phyloP scores from a whole-genome alignment of 1,140 invertebrate genomes.

The Brachionus angularis region DNA sequence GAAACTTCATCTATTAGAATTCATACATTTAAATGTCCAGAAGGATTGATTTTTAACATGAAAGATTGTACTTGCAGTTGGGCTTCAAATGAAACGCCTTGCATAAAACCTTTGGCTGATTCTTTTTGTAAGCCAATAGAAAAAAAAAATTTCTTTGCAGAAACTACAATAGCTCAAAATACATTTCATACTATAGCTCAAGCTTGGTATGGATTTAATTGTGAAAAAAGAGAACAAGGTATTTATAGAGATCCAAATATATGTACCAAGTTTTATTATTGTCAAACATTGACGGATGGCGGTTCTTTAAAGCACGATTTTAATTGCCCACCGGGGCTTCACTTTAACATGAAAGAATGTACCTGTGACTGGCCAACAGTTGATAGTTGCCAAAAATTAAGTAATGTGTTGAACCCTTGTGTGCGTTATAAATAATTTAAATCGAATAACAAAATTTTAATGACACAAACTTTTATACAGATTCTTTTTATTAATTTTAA shows the following conservation, averaged over 20 bases:
- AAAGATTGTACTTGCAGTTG: constrained; percentile 42
- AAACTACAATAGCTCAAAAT: background rate
- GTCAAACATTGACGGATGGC: constrained; percentile 11
- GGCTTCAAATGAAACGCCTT: background rate
- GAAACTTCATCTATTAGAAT: background rate
- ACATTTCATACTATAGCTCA: no score
- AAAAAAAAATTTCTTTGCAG: background rate
- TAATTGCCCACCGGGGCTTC: constrained; percentile 15
- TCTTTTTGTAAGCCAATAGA: constrained; percentile 11
- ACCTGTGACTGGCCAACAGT: constrained; percentile 36
- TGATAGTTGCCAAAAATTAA: constrained; percentile 4
- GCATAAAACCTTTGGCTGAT: background rate
- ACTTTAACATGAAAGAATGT: constrained; percentile 29
- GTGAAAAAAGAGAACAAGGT: constrained; percentile 1
- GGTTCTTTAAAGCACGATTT: constrained; percentile 10
- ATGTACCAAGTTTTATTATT: constrained; percentile 42
- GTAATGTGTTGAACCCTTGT: constrained; percentile 14
- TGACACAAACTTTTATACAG: no score
- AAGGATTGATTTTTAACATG: constrained; percentile 34
- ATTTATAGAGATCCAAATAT: constrained; percentile 22
- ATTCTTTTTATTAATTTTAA: no score
- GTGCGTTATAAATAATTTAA: background rate
- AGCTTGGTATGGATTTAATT: constrained; percentile 17
- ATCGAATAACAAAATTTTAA: no score
- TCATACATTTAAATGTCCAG: constrained; percentile 4